phyloP scores from a whole-genome alignment of 2,888 invertebrate genomes.

The Marasmarcha lunaedactyla region DNA sequence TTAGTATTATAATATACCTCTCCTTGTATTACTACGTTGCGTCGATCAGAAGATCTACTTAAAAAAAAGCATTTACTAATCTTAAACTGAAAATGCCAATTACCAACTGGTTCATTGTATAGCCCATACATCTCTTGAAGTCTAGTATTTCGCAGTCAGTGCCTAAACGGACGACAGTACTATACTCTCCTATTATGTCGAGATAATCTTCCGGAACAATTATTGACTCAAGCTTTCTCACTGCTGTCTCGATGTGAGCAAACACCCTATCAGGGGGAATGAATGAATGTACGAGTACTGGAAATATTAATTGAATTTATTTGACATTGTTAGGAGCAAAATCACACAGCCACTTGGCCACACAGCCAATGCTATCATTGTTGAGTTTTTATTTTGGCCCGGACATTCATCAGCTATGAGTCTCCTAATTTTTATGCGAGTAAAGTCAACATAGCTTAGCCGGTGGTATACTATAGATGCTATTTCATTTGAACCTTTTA shows the following conservation, averaged over 20 bases:
- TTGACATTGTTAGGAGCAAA: background rate
- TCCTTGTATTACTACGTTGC: no score
- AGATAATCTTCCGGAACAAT: background rate
- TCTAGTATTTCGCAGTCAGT: background rate
- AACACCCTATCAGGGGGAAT: no score
- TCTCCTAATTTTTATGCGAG: conserved; percentile 11
- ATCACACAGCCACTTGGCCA: background rate
- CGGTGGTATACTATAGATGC: conserved; percentile 14
- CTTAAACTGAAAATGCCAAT: conserved; percentile 4
- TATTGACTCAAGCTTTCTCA: conserved; percentile 1
- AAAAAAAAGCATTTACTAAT: conserved; percentile 1
- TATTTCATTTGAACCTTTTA: no score
- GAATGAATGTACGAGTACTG: conserved; percentile 3
- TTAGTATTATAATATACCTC: conserved; percentile 2
- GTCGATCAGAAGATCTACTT: background rate
- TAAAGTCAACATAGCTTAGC: conserved; percentile 10
- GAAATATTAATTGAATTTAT: conserved; percentile 2
- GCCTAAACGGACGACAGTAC: conserved; percentile 1
- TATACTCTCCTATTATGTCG: background rate
- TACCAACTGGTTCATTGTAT: background rate
- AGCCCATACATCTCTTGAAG: background rate
- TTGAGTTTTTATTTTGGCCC: conserved; percentile 13
- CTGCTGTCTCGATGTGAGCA: no score
- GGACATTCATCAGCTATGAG: conserved; percentile 18
- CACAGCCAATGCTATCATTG: conserved; percentile 7